Conservation (phyloP, 2,797 vertebrate genomes). For the Craterocephalus amniculus region DNA sequence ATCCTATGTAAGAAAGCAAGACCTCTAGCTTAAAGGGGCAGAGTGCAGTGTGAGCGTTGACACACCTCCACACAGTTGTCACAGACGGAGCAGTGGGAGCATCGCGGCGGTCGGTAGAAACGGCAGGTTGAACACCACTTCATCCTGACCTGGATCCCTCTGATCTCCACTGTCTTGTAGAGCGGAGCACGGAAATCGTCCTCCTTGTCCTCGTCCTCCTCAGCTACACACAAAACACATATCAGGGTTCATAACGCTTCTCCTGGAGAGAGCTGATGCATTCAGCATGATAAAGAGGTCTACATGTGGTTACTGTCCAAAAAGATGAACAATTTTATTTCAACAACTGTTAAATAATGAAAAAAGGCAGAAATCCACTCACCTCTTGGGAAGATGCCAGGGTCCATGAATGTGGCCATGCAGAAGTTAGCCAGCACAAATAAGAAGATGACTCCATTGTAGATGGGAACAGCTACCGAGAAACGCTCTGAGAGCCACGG, state of each 20-base stretch:
- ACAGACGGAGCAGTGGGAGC: constrained; percentile 97
- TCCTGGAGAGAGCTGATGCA: neutral
- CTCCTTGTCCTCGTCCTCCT: constrained; percentile 97
- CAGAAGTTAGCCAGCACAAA: constrained; percentile 98
- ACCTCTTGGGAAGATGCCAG: constrained; percentile 98
- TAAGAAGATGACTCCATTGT: constrained; percentile 95
- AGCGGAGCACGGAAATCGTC: constrained; percentile 96
- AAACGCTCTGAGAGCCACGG: constrained; percentile 92
- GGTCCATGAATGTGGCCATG: constrained; percentile 99
- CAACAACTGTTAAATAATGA: neutral
- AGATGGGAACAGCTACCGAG: constrained; percentile 91
- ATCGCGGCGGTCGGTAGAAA: constrained; percentile 95
- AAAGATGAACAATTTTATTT: too few relatives aligned
- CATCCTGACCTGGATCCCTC: constrained; percentile 97
- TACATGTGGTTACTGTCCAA: neutral
- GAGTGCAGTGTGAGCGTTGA: neutral
- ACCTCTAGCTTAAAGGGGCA: too few relatives aligned
- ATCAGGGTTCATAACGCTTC: neutral
- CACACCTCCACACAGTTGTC: constrained; percentile 98
- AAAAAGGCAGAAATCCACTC: constrained; percentile 16
- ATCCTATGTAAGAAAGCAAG: too few relatives aligned
- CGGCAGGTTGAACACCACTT: constrained; percentile 98
- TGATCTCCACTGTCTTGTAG: constrained; percentile 97
- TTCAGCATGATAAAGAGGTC: neutral
- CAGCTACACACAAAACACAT: constrained; percentile 78